Evolutionary conservation across 2,888 invertebrate species (phyloP).

Genomic region (Chaetoderma sp.): DNA sequence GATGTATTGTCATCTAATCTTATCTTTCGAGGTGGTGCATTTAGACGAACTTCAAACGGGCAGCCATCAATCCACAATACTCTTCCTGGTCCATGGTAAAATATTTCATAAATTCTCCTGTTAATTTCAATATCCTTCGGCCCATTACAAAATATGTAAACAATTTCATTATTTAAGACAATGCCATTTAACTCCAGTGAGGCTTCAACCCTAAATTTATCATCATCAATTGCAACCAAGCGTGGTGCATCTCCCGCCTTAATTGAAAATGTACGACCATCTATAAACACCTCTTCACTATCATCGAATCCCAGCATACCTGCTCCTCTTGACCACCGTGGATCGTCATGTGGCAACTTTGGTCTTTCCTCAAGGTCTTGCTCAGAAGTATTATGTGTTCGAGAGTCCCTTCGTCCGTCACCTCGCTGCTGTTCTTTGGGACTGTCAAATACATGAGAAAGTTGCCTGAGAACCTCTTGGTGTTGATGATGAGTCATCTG

Average conservation of each 20-base stretch:
- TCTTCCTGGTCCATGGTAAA: slow-evolving; percentile 58
- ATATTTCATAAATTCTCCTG: slow-evolving; percentile 45
- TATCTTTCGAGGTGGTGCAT: slow-evolving; percentile 72
- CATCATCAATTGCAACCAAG: slow-evolving; percentile 50
- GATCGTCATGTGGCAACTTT: slow-evolving; percentile 38
- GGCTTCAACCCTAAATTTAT: too few species aligned
- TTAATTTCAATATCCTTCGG: slow-evolving; percentile 50
- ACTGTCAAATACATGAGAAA: background rate
- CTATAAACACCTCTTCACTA: slow-evolving; percentile 59
- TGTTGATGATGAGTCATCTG: slow-evolving; percentile 58
- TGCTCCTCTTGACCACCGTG: slow-evolving; percentile 47
- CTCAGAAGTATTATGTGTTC: too few species aligned
- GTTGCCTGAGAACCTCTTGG: slow-evolving; percentile 57
- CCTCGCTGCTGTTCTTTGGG: background rate
- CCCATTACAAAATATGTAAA: slow-evolving; percentile 61
- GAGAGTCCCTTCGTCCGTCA: background rate
- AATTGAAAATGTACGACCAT: slow-evolving; percentile 56
- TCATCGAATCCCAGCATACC: slow-evolving; percentile 46
- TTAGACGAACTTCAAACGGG: slow-evolving; percentile 59
- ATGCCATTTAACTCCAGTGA: too few species aligned
- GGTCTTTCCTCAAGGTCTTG: too few species aligned
- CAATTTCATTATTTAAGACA: slow-evolving; percentile 49
- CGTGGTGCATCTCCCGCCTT: slow-evolving; percentile 47
- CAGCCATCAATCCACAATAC: slow-evolving; percentile 64
- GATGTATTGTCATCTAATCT: slow-evolving; percentile 84